Base-by-base conservation (phyloP, 2,797 vertebrate genomes). In the Scomberomorus guttatus region DNA sequence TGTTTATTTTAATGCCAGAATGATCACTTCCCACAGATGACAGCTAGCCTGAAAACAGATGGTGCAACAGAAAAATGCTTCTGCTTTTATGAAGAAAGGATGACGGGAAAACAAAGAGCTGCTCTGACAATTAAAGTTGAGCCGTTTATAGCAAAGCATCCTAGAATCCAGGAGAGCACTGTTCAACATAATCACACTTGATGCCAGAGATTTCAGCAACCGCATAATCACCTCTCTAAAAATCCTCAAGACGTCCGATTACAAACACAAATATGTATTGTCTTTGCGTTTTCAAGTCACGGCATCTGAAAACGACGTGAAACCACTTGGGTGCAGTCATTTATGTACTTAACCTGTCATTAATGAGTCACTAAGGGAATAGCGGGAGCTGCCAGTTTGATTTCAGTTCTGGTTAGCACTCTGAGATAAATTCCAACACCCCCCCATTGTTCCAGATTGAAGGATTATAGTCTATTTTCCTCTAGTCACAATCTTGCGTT, bases 351-450 rank as follows among this genome's bases (percentile, higher is more conserved):
- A 97, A 96, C 95, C 94, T 95, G 93, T 90, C 92, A 94, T 95
- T 97, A 97, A 97, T 96, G 94, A 97, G 96, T 88, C 94, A 92
- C 95, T 93, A 48, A 81, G 95, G 96, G 95, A 96, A 95, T 95
- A 94, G 94, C 54, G 72, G 70, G 83, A 91, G 89, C 89, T 92
- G 89, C 89, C 86, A 89, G 90, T 86, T 89, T 80, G 88, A 85
- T 87, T 93, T 91, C 79, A 82, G 84, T 80, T 89, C 73, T 76
- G 85, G 83, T 88, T 92, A 86, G 70, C 77, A 72, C 86, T 75
- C 67, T 80, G 68, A 92, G 90, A 87, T 89, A 88, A 89, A 91
- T 90, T 87, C 85, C 80, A 82, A 76, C 86, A 72, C 74, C 71
- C 81, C 77, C 61, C 65, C 66, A 42, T 85, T 74, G 39, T 85